These are phyloP conservation scores for Orthosia gothica DNA, from an alignment of 2,888 invertebrate species.

Conservation along the genomic window DNA sequence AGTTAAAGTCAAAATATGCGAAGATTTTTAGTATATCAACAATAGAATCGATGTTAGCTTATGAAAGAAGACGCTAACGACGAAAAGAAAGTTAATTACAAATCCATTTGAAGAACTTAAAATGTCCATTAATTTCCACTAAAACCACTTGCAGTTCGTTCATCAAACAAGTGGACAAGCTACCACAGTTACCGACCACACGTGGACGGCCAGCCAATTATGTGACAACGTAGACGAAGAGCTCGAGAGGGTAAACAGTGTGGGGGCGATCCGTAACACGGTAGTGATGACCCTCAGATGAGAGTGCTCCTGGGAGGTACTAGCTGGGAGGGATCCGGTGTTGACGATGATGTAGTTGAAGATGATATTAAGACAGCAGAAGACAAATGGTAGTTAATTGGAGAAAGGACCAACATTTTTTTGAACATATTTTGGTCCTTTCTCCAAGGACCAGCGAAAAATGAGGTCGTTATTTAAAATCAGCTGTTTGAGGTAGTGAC, in stretches of 20 bases:
- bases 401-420: not conserved
- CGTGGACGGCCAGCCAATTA: constrained; percentile 77
- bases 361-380: constrained; percentile 21
- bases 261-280: constrained; percentile 82
- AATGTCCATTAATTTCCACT: constrained; percentile 64
- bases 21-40: not conserved
- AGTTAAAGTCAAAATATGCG: constrained; percentile 2
- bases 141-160: constrained; percentile 46
- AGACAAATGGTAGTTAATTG: not conserved
- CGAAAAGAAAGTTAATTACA: constrained; percentile 50
- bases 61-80: constrained; percentile 19
- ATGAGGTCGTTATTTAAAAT: not conserved
- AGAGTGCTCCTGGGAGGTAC: constrained; percentile 75
- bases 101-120: constrained; percentile 54
- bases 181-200: constrained; percentile 80
- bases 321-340: constrained; percentile 64
- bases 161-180: constrained; percentile 68
- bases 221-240: constrained; percentile 81
- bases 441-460: too few species aligned
- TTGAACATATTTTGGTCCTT: too few species aligned
- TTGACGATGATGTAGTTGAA: constrained; percentile 4
- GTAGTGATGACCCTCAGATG: constrained; percentile 74
- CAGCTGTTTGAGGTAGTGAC: not conserved
- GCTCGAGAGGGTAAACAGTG: constrained; percentile 83
- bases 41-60: constrained; percentile 24